phyloP scores from a whole-genome alignment of 2,888 invertebrate genomes.

The Panzeria rudis region DNA sequence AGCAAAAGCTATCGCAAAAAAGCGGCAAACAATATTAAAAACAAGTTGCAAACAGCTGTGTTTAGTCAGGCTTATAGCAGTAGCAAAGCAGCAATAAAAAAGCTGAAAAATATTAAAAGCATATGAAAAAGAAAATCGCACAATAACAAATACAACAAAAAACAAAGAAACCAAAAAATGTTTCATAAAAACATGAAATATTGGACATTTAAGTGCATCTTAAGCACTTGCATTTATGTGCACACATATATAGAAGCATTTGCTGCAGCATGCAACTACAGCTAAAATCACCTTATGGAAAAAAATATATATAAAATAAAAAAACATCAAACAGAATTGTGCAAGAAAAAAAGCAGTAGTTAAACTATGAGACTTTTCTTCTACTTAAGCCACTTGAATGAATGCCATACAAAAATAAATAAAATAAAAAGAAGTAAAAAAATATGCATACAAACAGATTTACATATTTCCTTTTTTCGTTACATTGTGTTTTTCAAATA shows the following conservation, averaged over 20 bases:
- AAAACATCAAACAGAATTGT: slow-evolving; percentile 42
- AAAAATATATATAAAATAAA: neutral
- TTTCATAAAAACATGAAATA: slow-evolving; percentile 78
- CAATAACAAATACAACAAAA: slow-evolving; percentile 41
- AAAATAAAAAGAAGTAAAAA: slow-evolving; percentile 9
- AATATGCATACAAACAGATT: slow-evolving; percentile 51
- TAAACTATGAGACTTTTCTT: slow-evolving; percentile 60
- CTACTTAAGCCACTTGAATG: slow-evolving; percentile 56
- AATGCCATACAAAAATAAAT: slow-evolving; percentile 19
- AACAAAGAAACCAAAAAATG: slow-evolving; percentile 55
- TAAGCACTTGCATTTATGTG: slow-evolving; percentile 78
- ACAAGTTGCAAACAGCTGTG: slow-evolving; percentile 69
- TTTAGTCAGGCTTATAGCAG: slow-evolving; percentile 59
- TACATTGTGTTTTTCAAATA: slow-evolving; percentile 42
- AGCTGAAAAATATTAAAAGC: slow-evolving; percentile 75
- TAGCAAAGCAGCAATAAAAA: slow-evolving; percentile 60
- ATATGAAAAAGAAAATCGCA: slow-evolving; percentile 64
- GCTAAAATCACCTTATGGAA: slow-evolving; percentile 48
- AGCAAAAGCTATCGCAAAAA: slow-evolving; percentile 31
- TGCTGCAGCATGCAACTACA: slow-evolving; percentile 19
- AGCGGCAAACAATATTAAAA: slow-evolving; percentile 48
- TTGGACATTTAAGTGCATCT: slow-evolving; percentile 79
- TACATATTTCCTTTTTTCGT: slow-evolving; percentile 64
- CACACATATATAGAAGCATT: slow-evolving; percentile 45
- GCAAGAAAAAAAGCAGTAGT: slow-evolving; percentile 41